Evolutionary conservation across 2,113 vertebrate genomes (phyloP).

Genomic region (Periophthalmus modestus): DNA sequence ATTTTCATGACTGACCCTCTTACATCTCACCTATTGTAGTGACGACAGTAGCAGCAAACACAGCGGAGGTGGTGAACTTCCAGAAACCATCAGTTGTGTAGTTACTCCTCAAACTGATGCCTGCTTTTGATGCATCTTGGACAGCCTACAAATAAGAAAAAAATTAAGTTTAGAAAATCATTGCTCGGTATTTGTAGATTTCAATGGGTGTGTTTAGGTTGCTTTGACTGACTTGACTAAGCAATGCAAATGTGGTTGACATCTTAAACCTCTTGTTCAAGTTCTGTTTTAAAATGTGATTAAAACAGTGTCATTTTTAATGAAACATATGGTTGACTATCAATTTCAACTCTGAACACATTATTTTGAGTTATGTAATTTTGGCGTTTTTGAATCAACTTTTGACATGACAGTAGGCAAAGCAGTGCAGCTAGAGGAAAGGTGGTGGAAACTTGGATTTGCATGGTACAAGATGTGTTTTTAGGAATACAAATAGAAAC

Average conservation of each 20-base stretch:
- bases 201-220: not conserved
- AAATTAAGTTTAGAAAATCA: not conserved
- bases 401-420: slow-evolving; percentile 6
- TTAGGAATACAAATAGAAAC: not conserved
- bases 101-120: slow-evolving; percentile 80
- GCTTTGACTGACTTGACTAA: not conserved
- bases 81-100: slow-evolving; percentile 82
- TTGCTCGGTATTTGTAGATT: not conserved
- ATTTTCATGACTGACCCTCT: not conserved
- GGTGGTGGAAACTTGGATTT: slow-evolving; percentile 29
- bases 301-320: not conserved
- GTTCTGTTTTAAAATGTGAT: not conserved
- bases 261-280: not conserved
- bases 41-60: slow-evolving; percentile 89
- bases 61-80: slow-evolving; percentile 88
- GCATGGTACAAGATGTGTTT: slow-evolving; percentile 24
- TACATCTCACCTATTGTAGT: slow-evolving; percentile 86
- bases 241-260: slow-evolving; percentile 21
- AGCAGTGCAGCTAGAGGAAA: not conserved
- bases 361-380: not conserved
- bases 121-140: slow-evolving; percentile 73
- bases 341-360: not conserved
- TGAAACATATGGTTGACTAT: not conserved
- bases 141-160: slow-evolving; percentile 71
- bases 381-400: not conserved